Conservation (phyloP, 2,888 invertebrate species). For the Linnaemya tessellans region DNA sequence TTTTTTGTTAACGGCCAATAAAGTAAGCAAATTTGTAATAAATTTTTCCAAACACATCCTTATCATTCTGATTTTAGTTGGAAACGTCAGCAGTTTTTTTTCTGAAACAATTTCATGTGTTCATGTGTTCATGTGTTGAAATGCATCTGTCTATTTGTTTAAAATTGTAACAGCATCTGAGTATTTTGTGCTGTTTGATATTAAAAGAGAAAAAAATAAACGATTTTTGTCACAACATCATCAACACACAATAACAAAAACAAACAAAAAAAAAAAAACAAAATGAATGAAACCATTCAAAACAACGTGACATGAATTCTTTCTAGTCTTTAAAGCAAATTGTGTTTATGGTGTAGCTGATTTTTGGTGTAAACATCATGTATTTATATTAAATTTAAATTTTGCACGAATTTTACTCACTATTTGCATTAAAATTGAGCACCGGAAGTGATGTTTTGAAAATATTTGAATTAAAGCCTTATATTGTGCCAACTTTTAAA, state of each 20-base stretch:
- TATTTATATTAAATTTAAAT: not conserved
- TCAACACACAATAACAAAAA: constrained; percentile 34
- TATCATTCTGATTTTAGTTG: not conserved
- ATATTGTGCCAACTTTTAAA: too few species aligned
- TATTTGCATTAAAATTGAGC: not conserved
- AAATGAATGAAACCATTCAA: not conserved
- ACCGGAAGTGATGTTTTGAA: not conserved
- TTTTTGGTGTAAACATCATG: not conserved
- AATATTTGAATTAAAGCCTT: too few species aligned
- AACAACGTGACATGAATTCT: constrained; percentile 56
- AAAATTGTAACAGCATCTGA: constrained; percentile 10
- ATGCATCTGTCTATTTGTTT: constrained; percentile 8
- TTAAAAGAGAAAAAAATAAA: not conserved
- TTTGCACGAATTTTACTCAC: too few species aligned
- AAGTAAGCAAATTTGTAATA: not conserved
- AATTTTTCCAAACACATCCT: too few species aligned
- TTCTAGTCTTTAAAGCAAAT: not conserved
- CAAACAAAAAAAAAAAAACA: not conserved
- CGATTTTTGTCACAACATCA: constrained; percentile 41
- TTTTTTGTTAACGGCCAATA: not conserved
- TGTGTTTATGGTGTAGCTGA: not conserved
- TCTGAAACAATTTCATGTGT: not conserved
- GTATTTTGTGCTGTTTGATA: constrained; percentile 3
- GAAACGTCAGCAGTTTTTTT: not conserved
- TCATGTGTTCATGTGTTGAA: not conserved